Percentiles rank a stretch among this genome's conserved stretches.
Conservation (phyloP, 2,113 vertebrate species). For the Atrichornis clamosus region DNA sequence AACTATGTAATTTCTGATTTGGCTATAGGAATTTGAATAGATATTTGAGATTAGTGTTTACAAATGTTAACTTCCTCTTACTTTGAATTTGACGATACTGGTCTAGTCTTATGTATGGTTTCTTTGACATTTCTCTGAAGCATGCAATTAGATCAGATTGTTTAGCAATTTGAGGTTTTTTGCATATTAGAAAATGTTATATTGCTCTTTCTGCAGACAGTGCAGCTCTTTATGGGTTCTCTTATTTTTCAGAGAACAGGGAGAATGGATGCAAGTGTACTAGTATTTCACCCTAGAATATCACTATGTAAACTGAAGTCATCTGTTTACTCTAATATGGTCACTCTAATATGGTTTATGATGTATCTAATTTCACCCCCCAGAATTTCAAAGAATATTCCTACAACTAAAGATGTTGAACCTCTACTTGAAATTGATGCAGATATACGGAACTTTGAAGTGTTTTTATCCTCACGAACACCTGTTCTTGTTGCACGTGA, state of each 20-base stretch:
- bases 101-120: neutral
- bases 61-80: neutral
- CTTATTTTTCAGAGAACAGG: neutral
- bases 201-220: neutral
- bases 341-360: neutral
- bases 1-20: neutral
- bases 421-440: slow-evolving; percentile 96
- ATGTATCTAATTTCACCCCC: neutral
- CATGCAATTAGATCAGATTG: neutral
- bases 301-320: neutral
- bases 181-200: neutral
- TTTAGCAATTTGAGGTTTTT: neutral
- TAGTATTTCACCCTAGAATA: neutral
- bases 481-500: slow-evolving; percentile 91
- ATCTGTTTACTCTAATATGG: neutral
- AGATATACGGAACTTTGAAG: slow-evolving; percentile 94
- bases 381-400: slow-evolving; percentile 97
- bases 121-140: neutral
- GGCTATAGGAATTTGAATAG: neutral
- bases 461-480: slow-evolving; percentile 93
- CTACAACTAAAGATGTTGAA: slow-evolving; percentile 96
- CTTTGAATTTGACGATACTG: neutral
- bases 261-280: neutral
- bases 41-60: neutral
- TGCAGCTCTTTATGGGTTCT: neutral